These are phyloP conservation scores for Xiphophorus birchmanni DNA, from an alignment of 2,797 vertebrate species.

Conservation along the genomic window DNA sequence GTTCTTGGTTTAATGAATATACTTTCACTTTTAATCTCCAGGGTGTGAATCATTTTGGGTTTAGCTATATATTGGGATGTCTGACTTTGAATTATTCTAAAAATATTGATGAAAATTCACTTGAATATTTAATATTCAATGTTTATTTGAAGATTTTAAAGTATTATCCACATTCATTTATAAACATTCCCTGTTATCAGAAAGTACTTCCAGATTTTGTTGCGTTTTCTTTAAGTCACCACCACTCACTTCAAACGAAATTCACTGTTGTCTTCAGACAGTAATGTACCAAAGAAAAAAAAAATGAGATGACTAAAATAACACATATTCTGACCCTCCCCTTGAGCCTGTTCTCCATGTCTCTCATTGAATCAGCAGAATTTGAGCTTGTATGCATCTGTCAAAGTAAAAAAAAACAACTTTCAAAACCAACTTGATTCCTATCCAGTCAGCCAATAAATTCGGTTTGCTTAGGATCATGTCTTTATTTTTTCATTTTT, in stretches of 20 bases:
- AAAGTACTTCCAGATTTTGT: background rate
- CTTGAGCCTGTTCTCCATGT: background rate
- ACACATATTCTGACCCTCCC: background rate
- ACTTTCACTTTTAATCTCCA: background rate
- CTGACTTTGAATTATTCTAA: background rate
- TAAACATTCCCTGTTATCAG: background rate
- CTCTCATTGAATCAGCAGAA: background rate
- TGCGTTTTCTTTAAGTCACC: background rate
- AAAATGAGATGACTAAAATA: background rate
- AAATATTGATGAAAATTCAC: background rate
- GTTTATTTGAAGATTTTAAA: background rate
- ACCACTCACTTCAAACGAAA: background rate
- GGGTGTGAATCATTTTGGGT: background rate
- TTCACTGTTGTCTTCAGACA: background rate
- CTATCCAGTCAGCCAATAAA: background rate
- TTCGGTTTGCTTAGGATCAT: no score
- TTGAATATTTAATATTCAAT: background rate
- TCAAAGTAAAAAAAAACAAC: no score
- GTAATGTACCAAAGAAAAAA: background rate
- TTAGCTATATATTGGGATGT: background rate
- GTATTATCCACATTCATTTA: background rate
- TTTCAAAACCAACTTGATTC: background rate
- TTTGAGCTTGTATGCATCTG: background rate
- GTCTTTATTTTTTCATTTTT: background rate
- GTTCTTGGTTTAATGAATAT: background rate